Evolutionary conservation across 2,797 vertebrate genomes (phyloP).

Genomic region (Meda fulgida): DNA sequence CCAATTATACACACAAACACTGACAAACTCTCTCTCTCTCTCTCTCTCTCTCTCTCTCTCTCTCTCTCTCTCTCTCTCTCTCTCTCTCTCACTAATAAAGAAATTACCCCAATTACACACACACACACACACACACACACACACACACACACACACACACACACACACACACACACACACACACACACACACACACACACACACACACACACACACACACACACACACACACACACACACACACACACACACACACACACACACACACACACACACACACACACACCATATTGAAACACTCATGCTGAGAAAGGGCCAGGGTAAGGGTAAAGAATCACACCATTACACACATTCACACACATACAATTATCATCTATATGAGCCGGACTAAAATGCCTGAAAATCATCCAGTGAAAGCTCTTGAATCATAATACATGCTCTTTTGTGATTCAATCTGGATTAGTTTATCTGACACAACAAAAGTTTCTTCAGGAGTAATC

Average conservation of each 20-base stretch:
- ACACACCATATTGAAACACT: conserved; percentile 61
- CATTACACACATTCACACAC: conserved; percentile 49
- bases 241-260: conserved; percentile 27
- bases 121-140: conserved; percentile 50
- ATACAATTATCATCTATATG: conserved; percentile 34
- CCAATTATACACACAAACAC: conserved; percentile 59
- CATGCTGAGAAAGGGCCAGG: conserved; percentile 46
- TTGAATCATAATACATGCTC: conserved; percentile 28
- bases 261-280: conserved; percentile 37
- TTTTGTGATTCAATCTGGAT: conserved; percentile 45
- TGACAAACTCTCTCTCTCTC: neutral
- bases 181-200: conserved; percentile 38
- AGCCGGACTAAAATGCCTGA: conserved; percentile 11
- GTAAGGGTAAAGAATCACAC: conserved; percentile 43
- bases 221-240: conserved; percentile 43
- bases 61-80: too few relatives aligned
- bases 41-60: too few relatives aligned
- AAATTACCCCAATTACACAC: conserved; percentile 64
- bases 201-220: conserved; percentile 40
- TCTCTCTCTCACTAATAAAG: conserved; percentile 56
- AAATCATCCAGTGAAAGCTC: conserved; percentile 20
- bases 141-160: conserved; percentile 29
- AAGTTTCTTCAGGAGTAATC: conserved; percentile 42
- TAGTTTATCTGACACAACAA: conserved; percentile 39
- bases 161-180: conserved; percentile 42